phyloP scores from a whole-genome alignment of 92 coral and sea anemone species.

The Actinostola sp. region DNA sequence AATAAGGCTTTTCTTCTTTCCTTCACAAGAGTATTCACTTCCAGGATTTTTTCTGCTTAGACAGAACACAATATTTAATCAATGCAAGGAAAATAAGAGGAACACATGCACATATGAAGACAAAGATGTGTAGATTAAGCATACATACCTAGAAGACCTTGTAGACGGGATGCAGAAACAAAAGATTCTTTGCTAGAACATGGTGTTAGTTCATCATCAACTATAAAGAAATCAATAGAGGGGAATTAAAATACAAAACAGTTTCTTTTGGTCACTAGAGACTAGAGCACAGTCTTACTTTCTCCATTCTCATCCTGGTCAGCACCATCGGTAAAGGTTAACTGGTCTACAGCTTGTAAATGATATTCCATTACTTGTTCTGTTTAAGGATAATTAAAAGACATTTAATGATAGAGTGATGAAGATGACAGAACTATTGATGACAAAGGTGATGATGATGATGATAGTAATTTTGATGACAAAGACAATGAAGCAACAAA shows the following conservation, averaged over 20 bases:
- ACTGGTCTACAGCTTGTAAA: constrained; percentile 85
- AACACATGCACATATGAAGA: no score
- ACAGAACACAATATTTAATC: not conserved
- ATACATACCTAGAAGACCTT: constrained; percentile 26
- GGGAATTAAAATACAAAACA: no score
- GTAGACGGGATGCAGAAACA: constrained; percentile 20
- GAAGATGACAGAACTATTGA: no score
- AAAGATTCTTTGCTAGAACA: not conserved
- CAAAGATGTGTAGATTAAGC: no score
- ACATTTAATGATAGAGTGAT: no score
- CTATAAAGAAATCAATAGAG: not conserved
- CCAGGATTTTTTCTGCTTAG: constrained; percentile 69
- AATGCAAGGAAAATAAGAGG: not conserved
- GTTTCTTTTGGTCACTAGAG: constrained; percentile 6
- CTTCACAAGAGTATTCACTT: constrained; percentile 68
- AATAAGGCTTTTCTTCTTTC: constrained; percentile 69
- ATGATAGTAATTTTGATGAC: no score
- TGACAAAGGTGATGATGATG: no score
- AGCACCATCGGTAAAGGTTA: constrained; percentile 65
- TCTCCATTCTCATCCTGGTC: constrained; percentile 42
- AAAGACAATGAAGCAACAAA: no score
- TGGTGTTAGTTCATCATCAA: constrained; percentile 1
- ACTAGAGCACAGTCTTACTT: constrained; percentile 29
- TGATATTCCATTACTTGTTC: constrained; percentile 94
- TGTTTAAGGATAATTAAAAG: constrained; percentile 33